phyloP scores from a whole-genome alignment of 35 echinoderm and acorn worm species.

The Diadema setosum region DNA sequence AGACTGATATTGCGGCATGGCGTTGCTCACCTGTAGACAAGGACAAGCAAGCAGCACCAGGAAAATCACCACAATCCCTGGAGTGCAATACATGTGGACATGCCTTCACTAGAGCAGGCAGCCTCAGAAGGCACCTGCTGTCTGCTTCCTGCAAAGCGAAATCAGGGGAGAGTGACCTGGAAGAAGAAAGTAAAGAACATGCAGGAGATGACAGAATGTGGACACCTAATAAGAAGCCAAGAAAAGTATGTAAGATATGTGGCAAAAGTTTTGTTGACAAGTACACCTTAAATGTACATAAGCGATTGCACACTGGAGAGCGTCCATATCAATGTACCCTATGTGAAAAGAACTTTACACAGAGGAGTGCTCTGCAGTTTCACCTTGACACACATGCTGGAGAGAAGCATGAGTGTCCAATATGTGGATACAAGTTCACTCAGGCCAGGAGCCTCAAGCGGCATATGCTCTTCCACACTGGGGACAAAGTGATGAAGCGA shows the following conservation, averaged over 20 bases:
- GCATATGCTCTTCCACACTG: background rate
- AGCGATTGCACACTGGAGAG: constrained; percentile 5
- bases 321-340: background rate
- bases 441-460: constrained; percentile 3
- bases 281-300: background rate
- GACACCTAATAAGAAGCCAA: background rate
- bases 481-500: background rate
- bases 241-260: constrained; percentile 8
- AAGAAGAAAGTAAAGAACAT: background rate
- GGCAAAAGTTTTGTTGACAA: background rate
- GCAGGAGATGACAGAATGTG: background rate
- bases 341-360: constrained; percentile 8
- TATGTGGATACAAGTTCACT: constrained; percentile 10
- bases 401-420: background rate
- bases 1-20: background rate
- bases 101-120: background rate
- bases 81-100: background rate
- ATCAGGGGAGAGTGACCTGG: background rate
- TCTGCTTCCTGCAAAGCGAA: background rate
- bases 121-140: background rate
- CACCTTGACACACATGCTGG: background rate
- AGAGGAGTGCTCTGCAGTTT: background rate
- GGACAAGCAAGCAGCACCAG: background rate
- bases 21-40: background rate
- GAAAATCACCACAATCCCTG: background rate